Evolutionary conservation across 2,888 invertebrate species (phyloP).

Genomic region (Orchestes rusci): DNA sequence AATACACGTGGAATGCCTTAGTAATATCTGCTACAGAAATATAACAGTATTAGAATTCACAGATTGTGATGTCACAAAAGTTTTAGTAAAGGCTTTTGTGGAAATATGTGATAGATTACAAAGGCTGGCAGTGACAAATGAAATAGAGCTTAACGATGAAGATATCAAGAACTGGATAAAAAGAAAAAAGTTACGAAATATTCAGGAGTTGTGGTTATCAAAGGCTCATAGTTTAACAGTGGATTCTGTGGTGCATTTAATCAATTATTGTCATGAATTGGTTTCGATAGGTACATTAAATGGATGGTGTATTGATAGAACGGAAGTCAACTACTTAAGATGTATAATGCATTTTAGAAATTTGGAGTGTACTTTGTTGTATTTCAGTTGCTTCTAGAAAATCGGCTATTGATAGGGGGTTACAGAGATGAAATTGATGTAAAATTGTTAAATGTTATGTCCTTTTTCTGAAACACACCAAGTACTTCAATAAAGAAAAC

Average conservation of each 20-base stretch:
- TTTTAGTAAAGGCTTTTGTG: slow-evolving; percentile 9
- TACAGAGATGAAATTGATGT: background rate
- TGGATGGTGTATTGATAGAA: slow-evolving; percentile 21
- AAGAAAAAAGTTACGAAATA: slow-evolving; percentile 9
- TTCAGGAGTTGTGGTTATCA: slow-evolving; percentile 21
- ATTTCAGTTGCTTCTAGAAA: slow-evolving; percentile 22
- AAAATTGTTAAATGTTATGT: no score
- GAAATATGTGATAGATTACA: slow-evolving; percentile 11
- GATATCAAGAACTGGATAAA: slow-evolving; percentile 15
- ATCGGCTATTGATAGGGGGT: background rate
- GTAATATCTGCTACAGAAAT: slow-evolving; percentile 11
- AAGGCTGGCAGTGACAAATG: slow-evolving; percentile 17
- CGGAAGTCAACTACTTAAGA: slow-evolving; percentile 22
- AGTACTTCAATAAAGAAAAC: no score
- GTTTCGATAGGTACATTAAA: slow-evolving; percentile 19
- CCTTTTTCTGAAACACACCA: no score
- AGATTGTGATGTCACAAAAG: slow-evolving; percentile 14
- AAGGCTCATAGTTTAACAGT: slow-evolving; percentile 15
- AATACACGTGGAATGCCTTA: background rate
- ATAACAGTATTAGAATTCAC: slow-evolving; percentile 16
- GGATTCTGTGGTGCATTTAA: slow-evolving; percentile 19
- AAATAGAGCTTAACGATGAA: slow-evolving; percentile 13
- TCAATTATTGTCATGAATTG: slow-evolving; percentile 23
- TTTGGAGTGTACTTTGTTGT: slow-evolving; percentile 16
- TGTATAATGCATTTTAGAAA: slow-evolving; percentile 21